phyloP scores from a whole-genome alignment of 2,113 vertebrate species.

The Leptodactylus fuscus region DNA sequence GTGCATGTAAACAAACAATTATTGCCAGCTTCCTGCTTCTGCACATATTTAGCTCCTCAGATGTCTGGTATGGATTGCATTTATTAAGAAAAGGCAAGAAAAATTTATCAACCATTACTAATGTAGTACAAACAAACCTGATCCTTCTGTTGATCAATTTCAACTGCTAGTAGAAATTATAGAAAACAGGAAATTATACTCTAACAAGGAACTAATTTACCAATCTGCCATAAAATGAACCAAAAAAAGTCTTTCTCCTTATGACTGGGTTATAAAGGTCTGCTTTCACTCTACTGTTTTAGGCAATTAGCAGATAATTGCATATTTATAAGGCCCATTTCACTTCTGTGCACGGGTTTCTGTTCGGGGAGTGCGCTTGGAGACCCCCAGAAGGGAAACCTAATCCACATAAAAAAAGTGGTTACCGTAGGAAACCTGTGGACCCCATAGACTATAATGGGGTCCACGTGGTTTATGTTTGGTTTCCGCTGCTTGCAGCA shows the following conservation, averaged over 20 bases:
- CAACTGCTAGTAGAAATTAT: slow-evolving; percentile 4
- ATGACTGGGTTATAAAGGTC: neutral
- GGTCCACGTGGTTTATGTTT: too few species aligned
- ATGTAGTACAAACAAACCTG: neutral
- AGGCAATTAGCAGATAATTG: too few species aligned
- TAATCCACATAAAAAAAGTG: too few species aligned
- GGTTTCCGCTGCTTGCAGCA: too few species aligned
- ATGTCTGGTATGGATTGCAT: slow-evolving; percentile 44
- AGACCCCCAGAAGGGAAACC: too few species aligned
- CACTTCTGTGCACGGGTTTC: too few species aligned
- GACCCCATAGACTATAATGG: too few species aligned
- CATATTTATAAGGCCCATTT: too few species aligned
- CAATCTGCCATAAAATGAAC: neutral
- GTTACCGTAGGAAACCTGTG: too few species aligned
- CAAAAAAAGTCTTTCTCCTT: too few species aligned
- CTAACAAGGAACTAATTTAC: neutral
- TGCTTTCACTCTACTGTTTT: too few species aligned
- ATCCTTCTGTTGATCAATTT: neutral
- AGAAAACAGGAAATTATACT: neutral
- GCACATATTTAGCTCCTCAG: slow-evolving; percentile 35
- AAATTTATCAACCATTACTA: slow-evolving; percentile 8
- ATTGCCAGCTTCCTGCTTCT: slow-evolving; percentile 27
- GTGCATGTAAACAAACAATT: slow-evolving; percentile 42
- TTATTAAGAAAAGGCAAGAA: slow-evolving; percentile 23
- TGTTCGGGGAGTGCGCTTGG: too few species aligned